Evolutionary conservation across 2,888 invertebrate genomes (phyloP), one percentile per base, ranked within the genome.

Genomic region (Branchinecta sandiegonensis): DNA sequence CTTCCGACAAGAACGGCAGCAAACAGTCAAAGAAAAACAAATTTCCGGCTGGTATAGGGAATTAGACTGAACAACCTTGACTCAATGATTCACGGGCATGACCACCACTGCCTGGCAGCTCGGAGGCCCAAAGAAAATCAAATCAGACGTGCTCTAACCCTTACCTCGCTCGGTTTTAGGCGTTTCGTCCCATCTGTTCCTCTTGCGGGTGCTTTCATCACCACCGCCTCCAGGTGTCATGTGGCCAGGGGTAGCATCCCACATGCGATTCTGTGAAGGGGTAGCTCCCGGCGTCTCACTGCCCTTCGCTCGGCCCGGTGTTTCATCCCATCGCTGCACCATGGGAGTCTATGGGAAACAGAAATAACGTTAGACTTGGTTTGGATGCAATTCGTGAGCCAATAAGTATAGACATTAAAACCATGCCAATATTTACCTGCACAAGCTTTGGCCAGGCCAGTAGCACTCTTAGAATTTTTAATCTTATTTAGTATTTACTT

Each of bases 181-280:
- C 0, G 99, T 99, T 79, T 99, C 99, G 79, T 99, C 99, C 99
- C 99, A 99, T 70, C 99, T 86, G 81, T 99, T 99, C 66, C 96
- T 84, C 12, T 97, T 81, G 17, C 87, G 85, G 47, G 87, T 89
- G 72, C 74, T 78, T 71, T 81, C 81, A 72, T 80, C 88, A 71
- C 87, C 85, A 0, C 88, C 88, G 71, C 87, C 85, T 0, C 88
- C 88, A 0, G 89, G 89, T 67, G 91, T 90, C 14, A 89, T 86
- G 77, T 94, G 94, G 0, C 93, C 94, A 0, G 96, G 96, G 0
- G 96, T 99, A 6, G 95, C 88, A 76, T 96, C 96, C 96, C 97
- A 97, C 79, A 93, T 89, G 71, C 94, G 84, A 0, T 92, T 90
- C 14, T 90, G 89, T 50, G 85, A 82, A 0, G 96, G 95, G 6